Conservation (phyloP, 2,888 invertebrate species). For the Sphecodes monilicornis region DNA sequence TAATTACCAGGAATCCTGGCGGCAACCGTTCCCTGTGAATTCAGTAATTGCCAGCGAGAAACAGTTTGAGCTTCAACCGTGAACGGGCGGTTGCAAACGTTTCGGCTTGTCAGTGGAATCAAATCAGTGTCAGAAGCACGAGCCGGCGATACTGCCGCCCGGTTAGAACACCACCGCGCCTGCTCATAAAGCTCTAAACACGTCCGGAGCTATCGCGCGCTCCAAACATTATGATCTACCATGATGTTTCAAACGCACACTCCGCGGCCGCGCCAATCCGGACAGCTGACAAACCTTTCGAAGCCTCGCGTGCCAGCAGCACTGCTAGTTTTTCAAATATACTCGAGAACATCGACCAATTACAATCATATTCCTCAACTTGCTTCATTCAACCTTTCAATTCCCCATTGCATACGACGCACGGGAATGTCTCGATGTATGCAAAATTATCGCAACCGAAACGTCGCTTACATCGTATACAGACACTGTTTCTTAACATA, state of each 20-base stretch:
- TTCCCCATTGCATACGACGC: no score
- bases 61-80: not conserved
- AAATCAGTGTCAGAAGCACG: conserved; percentile 11
- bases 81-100: conserved; percentile 5
- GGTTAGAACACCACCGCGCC: not conserved
- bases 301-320: not conserved
- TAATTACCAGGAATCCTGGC: not conserved
- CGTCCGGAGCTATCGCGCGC: not conserved
- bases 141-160: not conserved
- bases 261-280: not conserved
- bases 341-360: not conserved
- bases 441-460: no score
- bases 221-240: conserved; percentile 10
- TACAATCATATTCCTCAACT: not conserved
- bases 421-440: no score
- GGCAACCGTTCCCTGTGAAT: not conserved
- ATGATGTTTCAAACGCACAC: not conserved
- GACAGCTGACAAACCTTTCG: not conserved
- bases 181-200: not conserved
- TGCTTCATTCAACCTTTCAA: not conserved
- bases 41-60: conserved; percentile 5
- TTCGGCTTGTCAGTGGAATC: conserved; percentile 15
- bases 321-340: not conserved
- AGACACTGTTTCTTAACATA: not conserved
- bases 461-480: no score